Conservation (phyloP, 2,113 vertebrate species). For the Odontophorus gujanensis region DNA sequence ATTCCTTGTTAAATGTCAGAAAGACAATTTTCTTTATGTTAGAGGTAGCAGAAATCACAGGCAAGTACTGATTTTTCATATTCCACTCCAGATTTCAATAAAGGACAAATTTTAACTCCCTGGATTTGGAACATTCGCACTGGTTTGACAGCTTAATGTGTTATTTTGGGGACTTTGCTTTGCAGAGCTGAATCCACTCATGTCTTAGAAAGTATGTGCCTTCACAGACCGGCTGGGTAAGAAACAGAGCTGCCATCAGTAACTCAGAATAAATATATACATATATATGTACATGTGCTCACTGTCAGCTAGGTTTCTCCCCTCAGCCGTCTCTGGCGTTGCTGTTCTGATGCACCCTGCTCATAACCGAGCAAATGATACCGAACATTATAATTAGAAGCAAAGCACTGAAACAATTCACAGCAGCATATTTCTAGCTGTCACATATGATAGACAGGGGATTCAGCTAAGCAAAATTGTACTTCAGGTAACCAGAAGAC, state of each 20-base stretch:
- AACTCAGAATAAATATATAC: not conserved
- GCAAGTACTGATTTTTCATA: not conserved
- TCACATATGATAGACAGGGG: not conserved
- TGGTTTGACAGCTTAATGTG: conserved; percentile 27
- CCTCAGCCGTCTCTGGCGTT: not conserved
- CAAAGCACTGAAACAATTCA: not conserved
- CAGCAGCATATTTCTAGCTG: not conserved
- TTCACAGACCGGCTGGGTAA: not conserved
- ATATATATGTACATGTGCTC: not conserved
- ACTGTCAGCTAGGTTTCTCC: not conserved
- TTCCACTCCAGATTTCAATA: not conserved
- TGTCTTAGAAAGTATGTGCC: not conserved
- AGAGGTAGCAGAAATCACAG: not conserved
- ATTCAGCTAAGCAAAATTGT: not conserved
- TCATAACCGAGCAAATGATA: not conserved
- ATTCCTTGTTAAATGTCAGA: not conserved
- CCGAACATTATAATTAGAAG: conserved; percentile 40
- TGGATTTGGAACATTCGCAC: not conserved
- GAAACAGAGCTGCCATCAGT: not conserved
- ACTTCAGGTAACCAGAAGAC: not conserved
- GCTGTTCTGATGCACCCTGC: conserved; percentile 47
- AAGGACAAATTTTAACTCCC: not conserved
- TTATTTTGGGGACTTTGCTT: conserved; percentile 39
- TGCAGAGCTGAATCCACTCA: not conserved
- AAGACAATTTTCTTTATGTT: conserved; percentile 11